Base-by-base conservation (phyloP, 1,140 invertebrate genomes). In the Metopolophium dirhodum region DNA sequence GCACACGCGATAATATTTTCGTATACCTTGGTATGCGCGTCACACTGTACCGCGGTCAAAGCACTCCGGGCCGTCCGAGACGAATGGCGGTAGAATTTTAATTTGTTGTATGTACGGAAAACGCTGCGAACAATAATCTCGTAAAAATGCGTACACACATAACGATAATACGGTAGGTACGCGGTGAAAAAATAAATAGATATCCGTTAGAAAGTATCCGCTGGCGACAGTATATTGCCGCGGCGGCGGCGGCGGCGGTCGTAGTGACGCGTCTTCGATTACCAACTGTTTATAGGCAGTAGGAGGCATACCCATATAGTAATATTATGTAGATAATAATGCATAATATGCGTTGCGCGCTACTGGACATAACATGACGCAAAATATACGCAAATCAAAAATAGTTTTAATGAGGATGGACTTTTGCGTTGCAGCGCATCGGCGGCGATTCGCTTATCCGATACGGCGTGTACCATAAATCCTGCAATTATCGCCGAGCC, bases 381-480 rank as follows among this genome's bases (percentile, higher is more conserved):
- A 83, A n/a, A n/a, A 51, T 51, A 3, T 51, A 14, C 30, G 61
- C 85, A 9, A 86, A 47, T 86, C 85, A 41, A 47, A 86, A 86
- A 68, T 68, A 86, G 41, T 86, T 86, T 86, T 86, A 86, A 86
- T 86, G 85, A 86, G 85, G 85, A 86, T 41, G 41, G 47, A 45
- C 49, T 47, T 35, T 41, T 11, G 2, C 35, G 8, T 18, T 47
- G 41, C 83, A 1, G n/a, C 14, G 41, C 83, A 30, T 41, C 85
- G 30, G 61, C 61, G 26, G 61, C 85, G 45, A 47, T 86, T 86
- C 45, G 85, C 85, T 86, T 86, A 86, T 86, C 85, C 30, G 85
- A 86, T 86, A 86, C 85, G 85, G 26, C 85, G 41, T 47, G 41
- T 7, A 86, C 85, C 85, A 86, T 86, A 86, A 86, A 86, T 86